Conservation (phyloP, 64 coral and sea anemone species). For the Exaiptasia diaphana region DNA sequence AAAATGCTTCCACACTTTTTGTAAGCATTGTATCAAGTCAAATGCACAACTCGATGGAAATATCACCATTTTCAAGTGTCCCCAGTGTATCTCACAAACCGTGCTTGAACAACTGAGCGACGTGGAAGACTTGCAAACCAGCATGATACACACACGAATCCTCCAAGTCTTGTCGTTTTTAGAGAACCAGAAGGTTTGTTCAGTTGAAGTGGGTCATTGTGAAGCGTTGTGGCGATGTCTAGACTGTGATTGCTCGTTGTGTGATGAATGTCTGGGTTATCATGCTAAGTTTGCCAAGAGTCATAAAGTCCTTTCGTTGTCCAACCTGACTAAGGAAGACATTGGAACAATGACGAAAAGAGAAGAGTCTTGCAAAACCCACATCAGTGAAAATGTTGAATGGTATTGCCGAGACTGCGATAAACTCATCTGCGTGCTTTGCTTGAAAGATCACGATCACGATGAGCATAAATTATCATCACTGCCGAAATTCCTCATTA, state of each 20-base stretch:
- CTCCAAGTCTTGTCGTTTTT: background rate
- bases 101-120: background rate
- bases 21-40: background rate
- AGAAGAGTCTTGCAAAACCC: background rate
- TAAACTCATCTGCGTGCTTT: background rate
- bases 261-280: background rate
- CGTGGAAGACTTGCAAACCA: background rate
- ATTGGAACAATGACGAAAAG: background rate
- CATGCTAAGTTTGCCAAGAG: background rate
- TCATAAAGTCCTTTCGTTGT: background rate
- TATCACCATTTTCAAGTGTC: background rate
- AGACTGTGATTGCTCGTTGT: background rate
- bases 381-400: background rate
- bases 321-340: slow-evolving; percentile 1
- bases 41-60: background rate
- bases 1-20: background rate
- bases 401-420: background rate
- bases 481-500: background rate
- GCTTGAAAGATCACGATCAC: background rate
- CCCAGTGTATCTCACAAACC: background rate
- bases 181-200: background rate
- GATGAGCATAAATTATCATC: background rate
- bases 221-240: background rate
- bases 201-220: background rate
- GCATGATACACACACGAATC: background rate